Conservation (phyloP, 2,797 vertebrate genomes). For the Acipenser ruthenus region DNA sequence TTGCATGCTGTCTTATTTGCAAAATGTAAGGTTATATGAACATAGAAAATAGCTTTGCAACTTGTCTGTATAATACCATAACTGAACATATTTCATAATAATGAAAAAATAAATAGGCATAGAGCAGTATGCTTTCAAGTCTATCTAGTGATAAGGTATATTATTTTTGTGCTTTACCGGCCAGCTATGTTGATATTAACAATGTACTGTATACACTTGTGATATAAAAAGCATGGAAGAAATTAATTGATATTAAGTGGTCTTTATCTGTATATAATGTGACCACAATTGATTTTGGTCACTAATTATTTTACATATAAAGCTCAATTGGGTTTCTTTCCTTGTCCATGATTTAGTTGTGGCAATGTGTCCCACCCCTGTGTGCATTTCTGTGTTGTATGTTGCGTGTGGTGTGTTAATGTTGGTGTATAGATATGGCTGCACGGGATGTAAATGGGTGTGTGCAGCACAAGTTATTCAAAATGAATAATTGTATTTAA, state of each 20-base stretch:
- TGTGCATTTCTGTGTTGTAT: too few species aligned
- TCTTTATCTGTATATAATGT: conserved; percentile 2
- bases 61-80: conserved; percentile 9
- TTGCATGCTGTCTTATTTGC: conserved; percentile 12
- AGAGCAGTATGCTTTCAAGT: conserved; percentile 10
- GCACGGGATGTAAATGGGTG: too few species aligned
- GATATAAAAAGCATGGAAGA: conserved; percentile 13
- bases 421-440: too few species aligned
- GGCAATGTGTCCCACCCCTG: too few species aligned
- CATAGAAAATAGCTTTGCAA: conserved; percentile 14
- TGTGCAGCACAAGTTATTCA: too few species aligned
- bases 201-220: conserved; percentile 10
- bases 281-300: not conserved
- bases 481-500: too few species aligned
- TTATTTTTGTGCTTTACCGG: not conserved
- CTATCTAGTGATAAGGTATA: conserved; percentile 8
- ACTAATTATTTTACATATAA: not conserved
- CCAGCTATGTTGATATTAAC: not conserved
- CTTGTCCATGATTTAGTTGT: too few species aligned
- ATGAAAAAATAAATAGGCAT: conserved; percentile 9
- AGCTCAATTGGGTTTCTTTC: not conserved
- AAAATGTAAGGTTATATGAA: conserved; percentile 20
- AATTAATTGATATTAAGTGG: conserved; percentile 6
- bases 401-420: too few species aligned
- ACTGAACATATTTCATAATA: conserved; percentile 22